Conservation (phyloP, 2,888 invertebrate species). For the Aethes cnicana region DNA sequence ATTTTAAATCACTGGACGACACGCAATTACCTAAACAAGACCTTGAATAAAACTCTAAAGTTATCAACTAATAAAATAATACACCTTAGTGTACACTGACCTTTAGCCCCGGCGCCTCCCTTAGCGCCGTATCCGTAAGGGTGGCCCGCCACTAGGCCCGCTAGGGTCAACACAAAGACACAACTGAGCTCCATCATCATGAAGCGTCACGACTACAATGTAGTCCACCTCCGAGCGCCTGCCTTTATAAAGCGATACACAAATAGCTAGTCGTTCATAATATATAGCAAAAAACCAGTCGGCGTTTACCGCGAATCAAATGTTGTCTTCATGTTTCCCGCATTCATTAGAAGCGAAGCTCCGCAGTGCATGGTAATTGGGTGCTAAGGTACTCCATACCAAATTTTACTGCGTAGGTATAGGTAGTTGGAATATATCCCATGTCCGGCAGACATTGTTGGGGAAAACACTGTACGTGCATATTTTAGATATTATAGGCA, state of each 20-base stretch:
- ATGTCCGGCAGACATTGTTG: background rate
- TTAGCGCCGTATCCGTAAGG: slow-evolving; percentile 72
- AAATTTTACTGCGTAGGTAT: slow-evolving; percentile 53
- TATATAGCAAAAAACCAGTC: slow-evolving; percentile 70
- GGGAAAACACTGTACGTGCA: background rate
- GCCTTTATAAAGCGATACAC: slow-evolving; percentile 78
- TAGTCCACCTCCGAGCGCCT: slow-evolving; percentile 55
- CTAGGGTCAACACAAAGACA: slow-evolving; percentile 57
- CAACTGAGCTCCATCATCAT: slow-evolving; percentile 69
- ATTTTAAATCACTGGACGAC: too few relatives aligned
- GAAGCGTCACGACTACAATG: slow-evolving; percentile 72
- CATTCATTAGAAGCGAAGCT: slow-evolving; percentile 47
- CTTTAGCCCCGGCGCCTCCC: slow-evolving; percentile 64
- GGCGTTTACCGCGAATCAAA: slow-evolving; percentile 68
- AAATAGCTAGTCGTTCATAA: slow-evolving; percentile 65
- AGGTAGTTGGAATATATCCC: too few relatives aligned
- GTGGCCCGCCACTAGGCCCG: slow-evolving; percentile 55
- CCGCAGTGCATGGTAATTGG: slow-evolving; percentile 47
- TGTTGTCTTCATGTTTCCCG: slow-evolving; percentile 62
- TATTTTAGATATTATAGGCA: too few relatives aligned
- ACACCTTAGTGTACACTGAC: slow-evolving; percentile 44
- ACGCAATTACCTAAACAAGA: too few relatives aligned
- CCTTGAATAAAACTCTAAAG: too few relatives aligned
- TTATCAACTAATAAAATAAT: slow-evolving; percentile 18
- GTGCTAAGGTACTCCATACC: slow-evolving; percentile 37